Evolutionary conservation across 2,113 vertebrate species (phyloP).

Genomic region (Sinocyclocheilus anshuiensis): DNA sequence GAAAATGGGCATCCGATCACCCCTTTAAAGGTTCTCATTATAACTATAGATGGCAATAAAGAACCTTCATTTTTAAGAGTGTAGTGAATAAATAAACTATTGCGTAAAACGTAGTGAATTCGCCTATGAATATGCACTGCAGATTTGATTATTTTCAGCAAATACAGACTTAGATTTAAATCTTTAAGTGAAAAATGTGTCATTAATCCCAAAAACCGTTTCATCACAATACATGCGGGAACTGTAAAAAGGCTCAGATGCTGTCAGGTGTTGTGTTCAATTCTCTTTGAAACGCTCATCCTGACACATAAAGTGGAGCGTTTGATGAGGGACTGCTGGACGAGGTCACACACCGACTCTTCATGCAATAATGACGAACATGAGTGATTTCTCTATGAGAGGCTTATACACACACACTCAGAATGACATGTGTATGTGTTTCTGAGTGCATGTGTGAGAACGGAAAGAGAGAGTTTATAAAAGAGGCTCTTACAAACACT

Average conservation of each 20-base stretch:
- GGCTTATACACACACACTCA: conserved; percentile 11
- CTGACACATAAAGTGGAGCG: conserved; percentile 11
- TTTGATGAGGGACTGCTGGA: conserved; percentile 22
- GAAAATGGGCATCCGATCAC: too few relatives aligned
- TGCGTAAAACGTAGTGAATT: too few relatives aligned
- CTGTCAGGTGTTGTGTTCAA: background rate
- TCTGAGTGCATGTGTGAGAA: background rate
- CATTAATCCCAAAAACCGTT: background rate
- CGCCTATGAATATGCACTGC: background rate
- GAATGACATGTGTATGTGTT: background rate
- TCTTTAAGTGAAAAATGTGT: background rate
- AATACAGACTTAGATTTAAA: background rate
- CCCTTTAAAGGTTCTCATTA: too few relatives aligned
- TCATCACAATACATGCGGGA: background rate
- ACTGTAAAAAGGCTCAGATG: conserved; percentile 2
- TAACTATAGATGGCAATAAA: too few relatives aligned
- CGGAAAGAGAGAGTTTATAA: background rate
- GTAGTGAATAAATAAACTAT: too few relatives aligned
- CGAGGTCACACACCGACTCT: conserved; percentile 35
- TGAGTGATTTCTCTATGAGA: background rate
- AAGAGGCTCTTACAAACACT: conserved; percentile 14
- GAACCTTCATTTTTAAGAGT: too few relatives aligned
- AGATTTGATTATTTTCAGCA: background rate
- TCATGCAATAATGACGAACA: conserved; percentile 24
- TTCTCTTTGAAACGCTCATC: background rate